Percentiles rank a stretch among this genome's conserved stretches.
These are phyloP conservation scores for Rhingia rostrata DNA, from an alignment of 2,888 invertebrate genomes.

Conservation along the genomic window DNA sequence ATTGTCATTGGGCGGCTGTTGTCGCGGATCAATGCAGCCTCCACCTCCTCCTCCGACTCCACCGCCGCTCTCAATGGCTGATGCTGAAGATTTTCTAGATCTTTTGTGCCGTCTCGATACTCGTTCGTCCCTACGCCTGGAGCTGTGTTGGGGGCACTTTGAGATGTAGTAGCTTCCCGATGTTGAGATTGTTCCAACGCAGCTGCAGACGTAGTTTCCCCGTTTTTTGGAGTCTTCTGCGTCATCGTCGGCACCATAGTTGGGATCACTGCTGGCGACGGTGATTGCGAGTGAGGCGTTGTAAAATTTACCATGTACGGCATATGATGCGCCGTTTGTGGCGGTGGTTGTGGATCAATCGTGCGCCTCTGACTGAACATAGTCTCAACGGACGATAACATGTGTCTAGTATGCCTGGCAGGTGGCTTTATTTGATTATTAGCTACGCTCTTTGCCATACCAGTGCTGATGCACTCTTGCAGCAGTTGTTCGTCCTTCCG, in stretches of 20 bases:
- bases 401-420: conserved; percentile 53
- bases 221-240: conserved; percentile 87
- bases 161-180: conserved; percentile 81
- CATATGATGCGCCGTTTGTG: conserved; percentile 17
- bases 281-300: conserved; percentile 31
- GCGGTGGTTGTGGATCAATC: conserved; percentile 17
- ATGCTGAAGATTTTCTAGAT: conserved; percentile 67
- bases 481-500: conserved; percentile 82
- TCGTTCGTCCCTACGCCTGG: conserved; percentile 83
- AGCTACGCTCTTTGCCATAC: conserved; percentile 79
- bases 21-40: conserved; percentile 53
- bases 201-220: conserved; percentile 89
- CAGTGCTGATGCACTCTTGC: conserved; percentile 83
- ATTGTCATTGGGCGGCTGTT: conserved; percentile 75
- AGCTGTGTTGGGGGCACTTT: conserved; percentile 83
- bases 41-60: background rate
- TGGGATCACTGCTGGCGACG: conserved; percentile 47
- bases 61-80: conserved; percentile 49
- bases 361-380: conserved; percentile 61
- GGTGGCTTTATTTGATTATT: conserved; percentile 64
- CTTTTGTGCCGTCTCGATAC: conserved; percentile 74
- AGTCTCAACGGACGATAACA: conserved; percentile 49
- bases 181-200: conserved; percentile 83
- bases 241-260: conserved; percentile 39
- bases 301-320: conserved; percentile 47